Percentiles rank a stretch among this genome's conserved stretches.
Conservation (phyloP, 2,797 vertebrate genomes). For the Triplophysa bombifrons region DNA sequence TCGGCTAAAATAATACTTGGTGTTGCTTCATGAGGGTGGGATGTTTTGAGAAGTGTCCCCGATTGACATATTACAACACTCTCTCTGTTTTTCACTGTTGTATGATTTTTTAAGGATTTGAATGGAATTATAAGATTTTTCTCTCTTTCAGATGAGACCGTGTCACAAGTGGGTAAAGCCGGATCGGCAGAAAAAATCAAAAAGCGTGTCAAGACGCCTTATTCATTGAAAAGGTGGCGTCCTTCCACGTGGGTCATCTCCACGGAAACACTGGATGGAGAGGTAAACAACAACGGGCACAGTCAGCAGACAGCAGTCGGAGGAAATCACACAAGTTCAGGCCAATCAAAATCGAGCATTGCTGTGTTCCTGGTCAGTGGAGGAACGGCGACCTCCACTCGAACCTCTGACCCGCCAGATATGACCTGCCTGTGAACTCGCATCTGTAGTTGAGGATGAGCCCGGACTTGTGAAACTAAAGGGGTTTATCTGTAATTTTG, state of each 20-base stretch:
- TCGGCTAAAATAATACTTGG: conserved; percentile 30
- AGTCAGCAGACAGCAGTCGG: conserved; percentile 28
- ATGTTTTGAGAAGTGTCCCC: conserved; percentile 28
- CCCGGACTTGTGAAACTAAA: conserved; percentile 36
- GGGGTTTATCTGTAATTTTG: conserved; percentile 38
- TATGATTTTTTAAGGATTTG: not conserved
- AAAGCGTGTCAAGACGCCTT: conserved; percentile 93
- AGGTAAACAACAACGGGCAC: conserved; percentile 75
- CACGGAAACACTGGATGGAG: conserved; percentile 80
- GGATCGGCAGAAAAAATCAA: conserved; percentile 93
- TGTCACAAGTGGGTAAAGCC: conserved; percentile 76
- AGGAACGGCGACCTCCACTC: conserved; percentile 81
- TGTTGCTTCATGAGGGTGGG: conserved; percentile 34
- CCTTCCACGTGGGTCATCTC: conserved; percentile 93
- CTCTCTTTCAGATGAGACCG: conserved; percentile 71
- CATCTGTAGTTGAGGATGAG: conserved; percentile 37
- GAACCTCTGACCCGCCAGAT: conserved; percentile 80
- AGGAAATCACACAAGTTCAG: conserved; percentile 52
- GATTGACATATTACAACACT: not conserved
- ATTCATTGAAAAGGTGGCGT: conserved; percentile 93
- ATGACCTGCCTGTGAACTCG: conserved; percentile 86
- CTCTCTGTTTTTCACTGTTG: conserved; percentile 5
- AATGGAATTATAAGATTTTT: not conserved
- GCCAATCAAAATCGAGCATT: conserved; percentile 86
- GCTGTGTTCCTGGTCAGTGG: conserved; percentile 86